A percentile compares a stretch with the other conserved stretches of the same genome.
Evolutionary conservation across 2,888 invertebrate species (phyloP).

Genomic region (Tribolium freemani): DNA sequence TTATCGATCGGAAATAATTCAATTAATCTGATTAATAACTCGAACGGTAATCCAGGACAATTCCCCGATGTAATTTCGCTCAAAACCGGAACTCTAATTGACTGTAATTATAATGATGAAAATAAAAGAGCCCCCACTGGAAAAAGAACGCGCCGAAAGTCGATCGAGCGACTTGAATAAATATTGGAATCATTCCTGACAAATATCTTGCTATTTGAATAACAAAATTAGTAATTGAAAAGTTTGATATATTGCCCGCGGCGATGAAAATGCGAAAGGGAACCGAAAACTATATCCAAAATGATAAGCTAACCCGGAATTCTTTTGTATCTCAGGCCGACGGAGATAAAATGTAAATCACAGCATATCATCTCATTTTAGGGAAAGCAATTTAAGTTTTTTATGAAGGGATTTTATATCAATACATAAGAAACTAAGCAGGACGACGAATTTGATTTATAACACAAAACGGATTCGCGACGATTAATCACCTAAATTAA

Average conservation of each 20-base stretch:
- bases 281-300: slow-evolving; percentile 43
- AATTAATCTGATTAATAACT: slow-evolving; percentile 55
- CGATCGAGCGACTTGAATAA: slow-evolving; percentile 16
- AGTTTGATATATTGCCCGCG: slow-evolving; percentile 42
- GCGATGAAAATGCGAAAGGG: slow-evolving; percentile 33
- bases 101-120: slow-evolving; percentile 24
- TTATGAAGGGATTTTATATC: slow-evolving; percentile 47
- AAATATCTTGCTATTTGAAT: slow-evolving; percentile 39
- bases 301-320: slow-evolving; percentile 47
- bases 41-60: slow-evolving; percentile 43
- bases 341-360: slow-evolving; percentile 52
- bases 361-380: slow-evolving; percentile 49
- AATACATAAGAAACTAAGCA: slow-evolving; percentile 41
- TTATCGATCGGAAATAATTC: slow-evolving; percentile 58
- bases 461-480: neutral
- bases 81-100: slow-evolving; percentile 24
- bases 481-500: slow-evolving; percentile 22
- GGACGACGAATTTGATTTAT: slow-evolving; percentile 37
- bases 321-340: slow-evolving; percentile 44
- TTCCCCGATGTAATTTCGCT: slow-evolving; percentile 33
- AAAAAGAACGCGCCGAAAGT: neutral
- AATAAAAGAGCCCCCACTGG: slow-evolving; percentile 4
- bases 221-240: slow-evolving; percentile 45
- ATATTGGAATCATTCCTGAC: slow-evolving; percentile 33
- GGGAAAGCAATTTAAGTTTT: slow-evolving; percentile 52